Percentiles rank a stretch among this genome's conserved stretches.
Evolutionary conservation across 2,888 invertebrate species (phyloP).

Genomic region (Caenorhabditis japonica): DNA sequence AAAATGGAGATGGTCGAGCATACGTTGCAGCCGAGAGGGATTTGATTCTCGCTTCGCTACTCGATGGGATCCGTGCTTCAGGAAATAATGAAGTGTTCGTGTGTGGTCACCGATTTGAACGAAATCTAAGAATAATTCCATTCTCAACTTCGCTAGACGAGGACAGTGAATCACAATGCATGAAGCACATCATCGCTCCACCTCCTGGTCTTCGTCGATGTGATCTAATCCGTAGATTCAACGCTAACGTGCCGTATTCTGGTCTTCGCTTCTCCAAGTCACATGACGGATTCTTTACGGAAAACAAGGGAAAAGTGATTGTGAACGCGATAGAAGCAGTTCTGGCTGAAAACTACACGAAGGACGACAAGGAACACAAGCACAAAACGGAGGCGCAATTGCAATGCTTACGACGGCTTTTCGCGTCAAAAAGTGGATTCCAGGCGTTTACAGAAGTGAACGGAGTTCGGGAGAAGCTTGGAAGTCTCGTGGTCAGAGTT

Average conservation of each 20-base stretch:
- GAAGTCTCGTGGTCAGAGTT: constrained; percentile 90
- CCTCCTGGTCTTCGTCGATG: constrained; percentile 82
- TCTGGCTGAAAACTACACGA: constrained; percentile 81
- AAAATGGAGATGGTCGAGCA: constrained; percentile 89
- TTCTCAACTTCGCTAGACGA: constrained; percentile 89
- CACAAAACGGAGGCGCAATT: constrained; percentile 87
- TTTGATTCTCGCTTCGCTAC: constrained; percentile 90
- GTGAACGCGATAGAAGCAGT: constrained; percentile 89
- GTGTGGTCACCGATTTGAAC: constrained; percentile 83
- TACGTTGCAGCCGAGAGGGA: constrained; percentile 95
- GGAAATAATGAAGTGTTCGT: constrained; percentile 87
- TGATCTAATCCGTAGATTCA: constrained; percentile 92
- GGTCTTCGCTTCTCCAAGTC: constrained; percentile 95
- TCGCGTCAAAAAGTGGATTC: constrained; percentile 98
- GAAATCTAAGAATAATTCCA: constrained; percentile 91
- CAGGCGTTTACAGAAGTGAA: constrained; percentile 82
- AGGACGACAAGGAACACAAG: constrained; percentile 82
- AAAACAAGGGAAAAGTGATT: constrained; percentile 97
- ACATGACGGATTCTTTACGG: constrained; percentile 88
- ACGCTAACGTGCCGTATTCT: constrained; percentile 96
- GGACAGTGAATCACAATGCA: constrained; percentile 91
- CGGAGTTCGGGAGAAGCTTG: constrained; percentile 92
- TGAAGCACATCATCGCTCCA: constrained; percentile 82
- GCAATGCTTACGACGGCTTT: constrained; percentile 90
- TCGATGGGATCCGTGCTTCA: constrained; percentile 95